These are phyloP conservation scores for Meteorus colon DNA, from an alignment of 2,888 invertebrate species.

Conservation along the genomic window DNA sequence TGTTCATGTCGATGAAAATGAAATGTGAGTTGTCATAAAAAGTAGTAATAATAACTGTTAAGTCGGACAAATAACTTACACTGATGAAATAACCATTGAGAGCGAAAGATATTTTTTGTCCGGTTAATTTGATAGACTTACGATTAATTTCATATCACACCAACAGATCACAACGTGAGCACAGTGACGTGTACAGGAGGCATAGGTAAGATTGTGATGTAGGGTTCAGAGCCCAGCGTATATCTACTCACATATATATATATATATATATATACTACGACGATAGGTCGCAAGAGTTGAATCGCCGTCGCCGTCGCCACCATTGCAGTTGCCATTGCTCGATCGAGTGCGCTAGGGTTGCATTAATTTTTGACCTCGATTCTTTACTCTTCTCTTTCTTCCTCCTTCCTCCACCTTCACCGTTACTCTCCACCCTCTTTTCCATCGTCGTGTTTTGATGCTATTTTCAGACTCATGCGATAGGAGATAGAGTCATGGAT, in stretches of 20 bases:
- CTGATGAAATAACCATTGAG: too few relatives aligned
- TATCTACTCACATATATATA: neutral
- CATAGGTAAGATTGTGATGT: neutral
- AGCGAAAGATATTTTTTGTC: too few relatives aligned
- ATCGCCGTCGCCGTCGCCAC: constrained; percentile 5
- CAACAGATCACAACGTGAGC: neutral
- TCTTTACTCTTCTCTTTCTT: constrained; percentile 11
- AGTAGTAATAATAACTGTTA: too few relatives aligned
- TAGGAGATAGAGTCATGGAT: constrained; percentile 25
- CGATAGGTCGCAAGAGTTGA: constrained; percentile 40
- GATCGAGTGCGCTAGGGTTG: constrained; percentile 43
- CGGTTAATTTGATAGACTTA: too few relatives aligned
- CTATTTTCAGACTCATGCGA: constrained; percentile 37
- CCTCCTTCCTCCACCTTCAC: neutral
- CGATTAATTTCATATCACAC: too few relatives aligned
- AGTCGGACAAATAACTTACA: too few relatives aligned
- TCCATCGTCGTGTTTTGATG: constrained; percentile 19
- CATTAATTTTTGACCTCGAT: constrained; percentile 47
- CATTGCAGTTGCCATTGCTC: constrained; percentile 14
- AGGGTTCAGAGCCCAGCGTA: neutral
- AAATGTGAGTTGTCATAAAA: too few relatives aligned
- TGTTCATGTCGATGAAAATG: too few relatives aligned
- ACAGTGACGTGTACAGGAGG: neutral
- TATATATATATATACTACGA: neutral
- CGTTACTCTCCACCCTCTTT: constrained; percentile 12